A percentile compares a stretch with the other conserved stretches of the same genome.
Evolutionary conservation across 1,140 invertebrate species (phyloP).

Genomic region (Amphibalanus amphitrite): DNA sequence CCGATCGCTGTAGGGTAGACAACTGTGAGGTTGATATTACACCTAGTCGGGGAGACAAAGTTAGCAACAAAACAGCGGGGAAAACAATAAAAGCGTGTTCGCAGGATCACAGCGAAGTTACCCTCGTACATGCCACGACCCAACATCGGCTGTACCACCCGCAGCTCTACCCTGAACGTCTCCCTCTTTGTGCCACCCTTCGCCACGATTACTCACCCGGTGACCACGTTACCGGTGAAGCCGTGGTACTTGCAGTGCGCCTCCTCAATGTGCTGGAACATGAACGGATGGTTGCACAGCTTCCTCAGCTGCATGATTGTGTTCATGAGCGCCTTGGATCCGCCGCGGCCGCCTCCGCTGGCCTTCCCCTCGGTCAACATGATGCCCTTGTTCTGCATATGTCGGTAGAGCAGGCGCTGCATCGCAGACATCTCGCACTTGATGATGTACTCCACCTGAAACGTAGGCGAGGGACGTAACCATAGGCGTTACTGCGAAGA

Average conservation of each 20-base stretch:
- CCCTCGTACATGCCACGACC: too few species aligned
- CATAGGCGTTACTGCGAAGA: too few species aligned
- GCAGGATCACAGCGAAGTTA: too few species aligned
- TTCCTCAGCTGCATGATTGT: slow-evolving; percentile 96
- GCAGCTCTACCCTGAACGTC: too few species aligned
- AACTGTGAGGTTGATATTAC: too few species aligned
- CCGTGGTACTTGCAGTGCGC: slow-evolving; percentile 84
- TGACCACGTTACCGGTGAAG: slow-evolving; percentile 24
- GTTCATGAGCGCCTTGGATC: slow-evolving; percentile 97
- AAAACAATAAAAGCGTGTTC: too few species aligned
- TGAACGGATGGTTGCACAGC: slow-evolving; percentile 98
- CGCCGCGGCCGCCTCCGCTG: slow-evolving; percentile 61
- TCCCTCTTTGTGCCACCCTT: background rate
- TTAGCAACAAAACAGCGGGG: too few species aligned
- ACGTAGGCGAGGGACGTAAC: too few species aligned
- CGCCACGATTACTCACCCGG: slow-evolving; percentile 13
- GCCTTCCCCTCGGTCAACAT: slow-evolving; percentile 88
- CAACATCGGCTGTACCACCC: too few species aligned
- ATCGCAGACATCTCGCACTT: slow-evolving; percentile 98
- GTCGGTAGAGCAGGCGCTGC: slow-evolving; percentile 79
- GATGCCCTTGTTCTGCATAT: slow-evolving; percentile 94
- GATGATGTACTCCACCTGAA: slow-evolving; percentile 87
- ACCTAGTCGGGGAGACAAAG: too few species aligned
- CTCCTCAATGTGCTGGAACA: slow-evolving; percentile 97
- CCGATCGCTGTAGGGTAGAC: too few species aligned